Percentiles rank a stretch among this genome's conserved stretches.
Conservation (phyloP, 2,113 vertebrate species). For the Sebastes schlegelii region DNA sequence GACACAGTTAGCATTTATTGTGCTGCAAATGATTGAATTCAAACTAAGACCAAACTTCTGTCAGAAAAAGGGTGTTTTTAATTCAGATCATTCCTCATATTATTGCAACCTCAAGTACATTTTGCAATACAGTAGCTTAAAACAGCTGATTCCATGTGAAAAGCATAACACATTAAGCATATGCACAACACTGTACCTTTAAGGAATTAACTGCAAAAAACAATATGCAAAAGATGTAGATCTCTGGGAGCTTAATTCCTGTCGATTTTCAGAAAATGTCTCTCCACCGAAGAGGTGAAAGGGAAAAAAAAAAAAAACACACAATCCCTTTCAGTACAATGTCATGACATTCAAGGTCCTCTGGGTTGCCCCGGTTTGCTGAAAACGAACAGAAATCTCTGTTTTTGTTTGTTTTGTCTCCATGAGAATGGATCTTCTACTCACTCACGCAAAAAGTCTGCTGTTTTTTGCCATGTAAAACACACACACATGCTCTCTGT, state of each 20-base stretch:
- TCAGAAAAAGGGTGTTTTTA: constrained; percentile 65
- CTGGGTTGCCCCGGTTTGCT: constrained; percentile 43
- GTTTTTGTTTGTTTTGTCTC: constrained; percentile 40
- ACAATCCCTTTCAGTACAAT: constrained; percentile 75
- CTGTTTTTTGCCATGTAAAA: constrained; percentile 42
- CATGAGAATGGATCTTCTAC: constrained; percentile 39
- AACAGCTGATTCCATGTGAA: constrained; percentile 76
- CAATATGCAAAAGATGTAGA: constrained; percentile 52
- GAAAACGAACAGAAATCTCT: constrained; percentile 54
- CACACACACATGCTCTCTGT: constrained; percentile 53
- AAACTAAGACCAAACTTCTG: constrained; percentile 36
- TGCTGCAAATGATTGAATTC: constrained; percentile 23
- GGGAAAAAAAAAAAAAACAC: constrained; percentile 29
- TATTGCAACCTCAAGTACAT: constrained; percentile 71
- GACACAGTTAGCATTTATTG: background rate
- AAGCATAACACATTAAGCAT: constrained; percentile 69
- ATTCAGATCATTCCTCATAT: constrained; percentile 68
- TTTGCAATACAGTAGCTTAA: constrained; percentile 65
- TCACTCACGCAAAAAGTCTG: constrained; percentile 43
- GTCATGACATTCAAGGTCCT: constrained; percentile 76
- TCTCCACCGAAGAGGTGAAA: constrained; percentile 42
- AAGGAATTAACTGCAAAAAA: constrained; percentile 70
- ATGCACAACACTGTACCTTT: constrained; percentile 83
- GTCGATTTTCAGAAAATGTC: constrained; percentile 61
- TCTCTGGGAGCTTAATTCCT: constrained; percentile 47